These are phyloP conservation scores for Sinopyrophorus schimmeli DNA, from an alignment of 2,888 invertebrate species.

Conservation along the genomic window DNA sequence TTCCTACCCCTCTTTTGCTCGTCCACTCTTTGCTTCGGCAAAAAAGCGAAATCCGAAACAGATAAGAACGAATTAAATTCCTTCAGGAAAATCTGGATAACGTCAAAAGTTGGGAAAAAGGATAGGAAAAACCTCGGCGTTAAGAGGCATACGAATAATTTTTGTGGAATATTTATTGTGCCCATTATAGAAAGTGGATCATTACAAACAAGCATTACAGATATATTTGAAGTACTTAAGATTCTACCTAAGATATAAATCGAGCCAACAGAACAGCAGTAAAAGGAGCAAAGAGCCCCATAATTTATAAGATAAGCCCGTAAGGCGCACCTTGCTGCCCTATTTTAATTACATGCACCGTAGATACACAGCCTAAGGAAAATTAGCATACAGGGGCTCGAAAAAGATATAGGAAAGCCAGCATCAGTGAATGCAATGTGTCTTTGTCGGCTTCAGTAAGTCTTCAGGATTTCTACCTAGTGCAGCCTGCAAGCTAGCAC, in stretches of 20 bases:
- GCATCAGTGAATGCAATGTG: constrained; percentile 17
- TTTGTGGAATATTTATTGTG: too few relatives aligned
- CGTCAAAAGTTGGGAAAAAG: too few relatives aligned
- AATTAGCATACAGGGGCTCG: constrained; percentile 22
- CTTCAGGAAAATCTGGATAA: too few relatives aligned
- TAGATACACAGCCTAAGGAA: constrained; percentile 26
- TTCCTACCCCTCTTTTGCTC: too few relatives aligned
- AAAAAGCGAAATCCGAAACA: too few relatives aligned
- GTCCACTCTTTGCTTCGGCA: too few relatives aligned
- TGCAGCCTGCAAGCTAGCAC: constrained; percentile 17
- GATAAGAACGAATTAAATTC: too few relatives aligned
- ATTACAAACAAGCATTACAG: neutral
- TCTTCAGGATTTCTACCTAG: constrained; percentile 8
- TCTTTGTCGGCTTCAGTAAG: constrained; percentile 9
- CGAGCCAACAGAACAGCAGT: constrained; percentile 13
- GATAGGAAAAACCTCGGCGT: too few relatives aligned
- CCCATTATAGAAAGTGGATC: neutral
- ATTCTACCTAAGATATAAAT: constrained; percentile 13
- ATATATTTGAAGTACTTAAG: neutral
- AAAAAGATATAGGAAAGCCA: constrained; percentile 12
- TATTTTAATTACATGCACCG: constrained; percentile 34
- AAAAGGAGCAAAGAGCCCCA: constrained; percentile 17
- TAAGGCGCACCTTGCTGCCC: constrained; percentile 27
- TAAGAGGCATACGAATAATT: too few relatives aligned
- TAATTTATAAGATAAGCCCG: constrained; percentile 32